Evolutionary conservation across 2,888 invertebrate species (phyloP), one percentile per base, ranked within the genome.

Genomic region (Phaedon cochleariae): DNA sequence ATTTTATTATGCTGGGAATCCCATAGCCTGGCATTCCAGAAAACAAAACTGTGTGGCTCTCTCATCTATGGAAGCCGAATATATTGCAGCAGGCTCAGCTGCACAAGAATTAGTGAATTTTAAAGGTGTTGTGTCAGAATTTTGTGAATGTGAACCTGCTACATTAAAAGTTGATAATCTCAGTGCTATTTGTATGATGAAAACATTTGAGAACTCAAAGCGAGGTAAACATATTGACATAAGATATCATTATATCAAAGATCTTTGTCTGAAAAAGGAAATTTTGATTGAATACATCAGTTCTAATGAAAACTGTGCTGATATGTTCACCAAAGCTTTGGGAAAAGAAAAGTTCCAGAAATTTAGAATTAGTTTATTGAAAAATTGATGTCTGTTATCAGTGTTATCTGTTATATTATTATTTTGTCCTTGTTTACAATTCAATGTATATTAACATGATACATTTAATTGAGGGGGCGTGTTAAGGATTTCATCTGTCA

Each of bases 11-110:
- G 69, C 61, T 12, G 58, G 66, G 48, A n/a, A n/a, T n/a, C n/a
- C n/a, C n/a, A n/a, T n/a, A n/a, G n/a, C n/a, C n/a, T n/a, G n/a
- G n/a, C n/a, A n/a, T n/a, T n/a, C n/a, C n/a, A n/a, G n/a, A n/a
- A n/a, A n/a, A n/a, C n/a, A n/a, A n/a, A n/a, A n/a, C n/a, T n/a
- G n/a, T n/a, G n/a, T n/a, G n/a, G n/a, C n/a, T n/a, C n/a, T n/a
- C n/a, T n/a, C n/a, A n/a, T 66, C 70, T 21, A 67, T 69, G 65
- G 66, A 71, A 45, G 67, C 65, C 15, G 67, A 70, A 41, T 68
- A 71, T 49, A 46, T 71, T 5, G 49, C 66, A 20, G 71, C 68
- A 17, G 52, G 57, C 31, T 48, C 29, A n/a, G n/a, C n/a, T n/a
- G n/a, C n/a, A n/a, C n/a, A n/a, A n/a, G n/a, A n/a, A n/a, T n/a